Evolutionary conservation across 2,888 invertebrate genomes (phyloP).

Genomic region (Tetropium fuscum): DNA sequence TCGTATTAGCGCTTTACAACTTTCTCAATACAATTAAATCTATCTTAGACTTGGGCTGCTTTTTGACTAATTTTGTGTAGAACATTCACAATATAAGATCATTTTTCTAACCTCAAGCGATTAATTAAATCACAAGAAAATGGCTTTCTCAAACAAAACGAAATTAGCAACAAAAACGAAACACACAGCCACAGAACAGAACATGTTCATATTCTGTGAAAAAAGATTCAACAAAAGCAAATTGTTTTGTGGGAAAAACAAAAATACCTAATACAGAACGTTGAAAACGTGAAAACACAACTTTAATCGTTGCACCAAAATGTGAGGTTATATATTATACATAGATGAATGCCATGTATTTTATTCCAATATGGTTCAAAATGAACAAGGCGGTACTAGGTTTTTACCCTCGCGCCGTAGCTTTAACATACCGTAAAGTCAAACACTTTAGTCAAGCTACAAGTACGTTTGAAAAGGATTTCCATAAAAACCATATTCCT

Average conservation of each 20-base stretch:
- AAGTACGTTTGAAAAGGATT: constrained; percentile 72
- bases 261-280: no score
- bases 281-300: no score
- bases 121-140: neutral
- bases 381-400: neutral
- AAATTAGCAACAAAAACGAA: constrained; percentile 12
- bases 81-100: neutral
- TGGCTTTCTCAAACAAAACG: neutral
- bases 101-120: constrained; percentile 17
- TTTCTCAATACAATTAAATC: neutral
- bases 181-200: no score
- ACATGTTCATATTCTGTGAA: no score
- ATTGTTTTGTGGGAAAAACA: no score
- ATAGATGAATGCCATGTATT: no score
- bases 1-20: constrained; percentile 7
- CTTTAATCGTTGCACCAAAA: no score
- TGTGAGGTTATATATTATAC: no score
- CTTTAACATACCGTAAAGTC: neutral
- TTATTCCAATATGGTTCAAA: neutral
- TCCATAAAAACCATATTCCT: constrained; percentile 73
- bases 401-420: neutral
- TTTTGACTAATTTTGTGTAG: neutral
- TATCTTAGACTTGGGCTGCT: no score
- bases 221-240: no score
- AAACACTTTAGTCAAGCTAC: constrained; percentile 35